Evolutionary conservation across 2,888 invertebrate species (phyloP), one percentile per base, ranked within the genome.

Genomic region (Thymelicus acteon): DNA sequence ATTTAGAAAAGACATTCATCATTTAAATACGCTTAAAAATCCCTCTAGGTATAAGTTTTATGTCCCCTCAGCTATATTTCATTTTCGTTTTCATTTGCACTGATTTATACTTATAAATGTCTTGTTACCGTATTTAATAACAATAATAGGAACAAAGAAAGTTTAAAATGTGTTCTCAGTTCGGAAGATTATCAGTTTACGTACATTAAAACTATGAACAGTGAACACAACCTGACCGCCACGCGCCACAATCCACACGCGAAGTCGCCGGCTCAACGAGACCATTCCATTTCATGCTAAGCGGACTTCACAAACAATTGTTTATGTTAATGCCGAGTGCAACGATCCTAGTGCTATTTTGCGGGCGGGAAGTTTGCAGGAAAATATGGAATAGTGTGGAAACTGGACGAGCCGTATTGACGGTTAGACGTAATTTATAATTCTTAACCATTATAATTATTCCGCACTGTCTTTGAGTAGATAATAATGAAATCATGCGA

Each of bases 241-340:
- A 12, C 12, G 3, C 44, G 8, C 44, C 15, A n/a, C 19, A 49
- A 6, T 61, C 61, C 40, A 54, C 54, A 13, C 62, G 52, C 40
- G 60, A 48, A 40, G 52, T 40, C 13, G 68, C 57, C 54, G 47
- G 15, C 68, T 24, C 61, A 49, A 48, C 60, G 7, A 31, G 58
- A 31, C 47, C 39, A 61, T 61, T 61, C 40, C 67, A 61, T 54
- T 67, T 40, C 67, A 54, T 44, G 67, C 61, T 40, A 60, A 61
- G 47, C 62, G 61, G 52, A 67, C 62, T 68, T 61, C 61, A 57
- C 68, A 68, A 68, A 68, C 68, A 62, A 62, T 62, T 68, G 68
- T 68, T 68, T 68, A 68, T 68, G 68, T 54, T 68, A 68, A 68
- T 68, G 52, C 60, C 49, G 67, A 60, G 61, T 57, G 57, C 63